Evolutionary conservation across 2,797 vertebrate species (phyloP).

Genomic region (Apogon hyalosoma): DNA sequence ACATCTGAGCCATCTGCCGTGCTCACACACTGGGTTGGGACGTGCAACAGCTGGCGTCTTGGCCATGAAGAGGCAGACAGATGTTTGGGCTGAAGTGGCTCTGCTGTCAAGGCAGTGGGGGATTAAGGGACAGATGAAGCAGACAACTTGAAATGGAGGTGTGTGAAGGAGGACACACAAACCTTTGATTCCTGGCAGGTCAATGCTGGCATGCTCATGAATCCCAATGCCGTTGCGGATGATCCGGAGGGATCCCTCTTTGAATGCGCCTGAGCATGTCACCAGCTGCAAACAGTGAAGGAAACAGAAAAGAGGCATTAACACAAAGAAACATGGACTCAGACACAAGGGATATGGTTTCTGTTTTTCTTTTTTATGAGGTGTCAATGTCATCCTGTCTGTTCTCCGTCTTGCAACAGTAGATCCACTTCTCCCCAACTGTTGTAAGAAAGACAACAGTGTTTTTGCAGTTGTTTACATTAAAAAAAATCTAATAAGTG

Average conservation of each 20-base stretch:
- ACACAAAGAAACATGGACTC: constrained; percentile 2
- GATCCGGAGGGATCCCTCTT: constrained; percentile 96
- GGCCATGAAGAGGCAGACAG: constrained; percentile 41
- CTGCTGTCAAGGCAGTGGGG: constrained; percentile 19
- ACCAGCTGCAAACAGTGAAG: constrained; percentile 87
- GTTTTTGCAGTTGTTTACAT: too few relatives aligned
- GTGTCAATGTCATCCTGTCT: background rate
- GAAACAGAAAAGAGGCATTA: constrained; percentile 11
- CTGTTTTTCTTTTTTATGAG: background rate
- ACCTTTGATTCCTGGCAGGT: constrained; percentile 95
- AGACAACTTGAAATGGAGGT: constrained; percentile 13
- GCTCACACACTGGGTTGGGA: constrained; percentile 12
- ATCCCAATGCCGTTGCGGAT: constrained; percentile 98
- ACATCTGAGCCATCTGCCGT: constrained; percentile 56
- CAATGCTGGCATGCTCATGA: constrained; percentile 98
- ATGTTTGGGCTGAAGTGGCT: constrained; percentile 50
- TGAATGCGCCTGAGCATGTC: constrained; percentile 97
- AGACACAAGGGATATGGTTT: background rate
- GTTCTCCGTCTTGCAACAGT: background rate
- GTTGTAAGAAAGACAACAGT: too few relatives aligned
- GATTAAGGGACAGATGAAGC: constrained; percentile 45
- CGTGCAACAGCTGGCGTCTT: constrained; percentile 46
- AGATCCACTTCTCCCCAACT: too few relatives aligned
- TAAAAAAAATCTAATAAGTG: too few relatives aligned
- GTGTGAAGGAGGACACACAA: constrained; percentile 37